Evolutionary conservation across 2,888 invertebrate genomes (phyloP), one percentile per base, ranked within the genome.

Genomic region (Megalurothrips usitatus): DNA sequence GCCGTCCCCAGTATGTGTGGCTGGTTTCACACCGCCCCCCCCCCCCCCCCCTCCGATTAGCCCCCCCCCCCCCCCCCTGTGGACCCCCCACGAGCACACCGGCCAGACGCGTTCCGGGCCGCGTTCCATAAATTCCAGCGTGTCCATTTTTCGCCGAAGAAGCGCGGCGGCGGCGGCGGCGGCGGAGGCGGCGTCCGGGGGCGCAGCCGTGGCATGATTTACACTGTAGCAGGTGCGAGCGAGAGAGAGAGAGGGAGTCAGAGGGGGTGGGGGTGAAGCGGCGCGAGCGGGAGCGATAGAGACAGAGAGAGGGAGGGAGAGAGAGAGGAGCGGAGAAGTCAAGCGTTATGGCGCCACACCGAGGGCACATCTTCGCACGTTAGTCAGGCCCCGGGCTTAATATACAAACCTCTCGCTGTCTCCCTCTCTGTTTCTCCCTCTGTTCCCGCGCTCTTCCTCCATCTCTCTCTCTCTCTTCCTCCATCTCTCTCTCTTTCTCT

Each of bases 101-200:
- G 34, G 34, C 2, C 34, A 6, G 34, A 43, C 34, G 34, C 17
- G 14, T 58, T 19, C 58, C 58, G 14, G 58, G 6, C 14, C 17
- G 58, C 58, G 14, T 58, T 11, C 58, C 58, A 58, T 58, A 58
- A 58, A 58, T 58, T 58, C 19, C 58, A 19, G 58, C 58, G 58
- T 58, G 58, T 58, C 58, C 58, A 58, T 58, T 58, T 58, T 58
- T 58, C 58, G 17, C 58, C 58, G 58, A 58, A 58, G 58, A 58
- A 58, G 58, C 58, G 58, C 52, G 52, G 19, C 14, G 52, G 1
- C 11, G 17, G 17, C 14, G 52, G 52, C 11, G n/a, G n/a, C n/a
- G n/a, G n/a, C n/a, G n/a, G n/a, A n/a, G n/a, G n/a, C 6, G 17
- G 58, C 58, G 58, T 17, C 19, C 52, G 11, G 52, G 58, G 58